phyloP scores from a whole-genome alignment of 2,888 invertebrate genomes.

The Keiferia lycopersicella region DNA sequence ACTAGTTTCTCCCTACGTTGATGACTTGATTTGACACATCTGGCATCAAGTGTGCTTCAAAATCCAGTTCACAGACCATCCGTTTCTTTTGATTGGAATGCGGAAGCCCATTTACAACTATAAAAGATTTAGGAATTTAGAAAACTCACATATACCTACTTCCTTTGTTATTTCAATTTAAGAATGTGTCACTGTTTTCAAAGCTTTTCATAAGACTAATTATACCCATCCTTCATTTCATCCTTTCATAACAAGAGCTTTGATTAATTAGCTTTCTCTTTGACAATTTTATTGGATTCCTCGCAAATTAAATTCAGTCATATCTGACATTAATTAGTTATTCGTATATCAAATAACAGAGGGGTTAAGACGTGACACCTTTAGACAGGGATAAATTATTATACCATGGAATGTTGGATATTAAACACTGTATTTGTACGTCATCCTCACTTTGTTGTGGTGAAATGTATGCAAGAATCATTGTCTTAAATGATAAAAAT shows the following conservation, averaged over 20 bases:
- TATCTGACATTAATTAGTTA: conserved; percentile 56
- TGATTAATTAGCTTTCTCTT: conserved; percentile 29
- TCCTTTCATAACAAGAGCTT: conserved; percentile 12
- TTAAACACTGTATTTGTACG: conserved; percentile 27
- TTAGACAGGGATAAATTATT: conserved; percentile 50
- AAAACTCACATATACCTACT: neutral
- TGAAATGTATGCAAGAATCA: too few species aligned
- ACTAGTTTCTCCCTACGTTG: conserved; percentile 15
- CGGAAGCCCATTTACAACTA: conserved; percentile 1
- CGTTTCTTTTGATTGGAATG: neutral
- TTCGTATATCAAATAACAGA: conserved; percentile 42
- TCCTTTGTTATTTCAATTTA: neutral
- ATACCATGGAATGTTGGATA: conserved; percentile 44
- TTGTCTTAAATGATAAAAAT: too few species aligned
- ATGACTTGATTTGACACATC: neutral
- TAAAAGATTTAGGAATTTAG: neutral
- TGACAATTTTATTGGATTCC: conserved; percentile 35
- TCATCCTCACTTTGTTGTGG: neutral
- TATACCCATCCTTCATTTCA: neutral
- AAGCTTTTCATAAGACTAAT: conserved; percentile 5
- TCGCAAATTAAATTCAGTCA: conserved; percentile 45
- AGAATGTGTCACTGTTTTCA: neutral
- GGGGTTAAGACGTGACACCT: conserved; percentile 42
- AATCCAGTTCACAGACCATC: neutral
- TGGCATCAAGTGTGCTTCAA: neutral